A percentile compares a stretch with the other conserved stretches of the same genome.
These are phyloP conservation scores for Lacerta bilineata DNA, from an alignment of 2,797 vertebrate species.

Conservation along the genomic window DNA sequence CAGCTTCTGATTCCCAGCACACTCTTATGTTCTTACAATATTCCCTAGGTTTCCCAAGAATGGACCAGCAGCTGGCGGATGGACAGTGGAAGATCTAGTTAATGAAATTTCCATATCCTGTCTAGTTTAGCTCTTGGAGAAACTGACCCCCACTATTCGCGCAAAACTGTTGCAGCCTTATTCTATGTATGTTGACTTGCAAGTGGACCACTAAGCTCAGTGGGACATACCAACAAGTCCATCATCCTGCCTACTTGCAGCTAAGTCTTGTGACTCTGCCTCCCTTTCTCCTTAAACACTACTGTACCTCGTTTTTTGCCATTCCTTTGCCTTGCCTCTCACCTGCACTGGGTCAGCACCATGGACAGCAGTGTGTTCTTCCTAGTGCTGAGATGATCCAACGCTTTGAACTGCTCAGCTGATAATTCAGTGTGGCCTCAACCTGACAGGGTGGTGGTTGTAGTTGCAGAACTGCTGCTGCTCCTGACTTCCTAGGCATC, in stretches of 20 bases:
- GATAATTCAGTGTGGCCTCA: conserved; percentile 84
- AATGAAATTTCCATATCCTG: neutral
- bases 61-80: no score
- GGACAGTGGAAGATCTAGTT: no score
- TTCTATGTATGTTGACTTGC: neutral
- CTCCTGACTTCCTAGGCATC: neutral
- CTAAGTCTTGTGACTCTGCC: neutral
- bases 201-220: neutral
- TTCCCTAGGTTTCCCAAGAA: no score
- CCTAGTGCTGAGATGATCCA: conserved; percentile 82
- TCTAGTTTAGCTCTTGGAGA: neutral
- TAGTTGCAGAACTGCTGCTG: neutral
- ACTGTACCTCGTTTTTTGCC: no score
- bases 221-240: neutral
- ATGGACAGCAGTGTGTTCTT: conserved; percentile 81
- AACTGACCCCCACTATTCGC: neutral
- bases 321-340: conserved; percentile 32
- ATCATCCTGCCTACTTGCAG: neutral
- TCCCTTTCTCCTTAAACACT: neutral
- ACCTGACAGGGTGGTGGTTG: neutral
- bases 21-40: neutral
- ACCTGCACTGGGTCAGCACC: conserved; percentile 84
- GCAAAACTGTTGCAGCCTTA: neutral
- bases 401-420: conserved; percentile 76
- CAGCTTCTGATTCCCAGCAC: neutral